phyloP scores from a whole-genome alignment of 2,888 invertebrate genomes.

The Bhutanitis thaidina region DNA sequence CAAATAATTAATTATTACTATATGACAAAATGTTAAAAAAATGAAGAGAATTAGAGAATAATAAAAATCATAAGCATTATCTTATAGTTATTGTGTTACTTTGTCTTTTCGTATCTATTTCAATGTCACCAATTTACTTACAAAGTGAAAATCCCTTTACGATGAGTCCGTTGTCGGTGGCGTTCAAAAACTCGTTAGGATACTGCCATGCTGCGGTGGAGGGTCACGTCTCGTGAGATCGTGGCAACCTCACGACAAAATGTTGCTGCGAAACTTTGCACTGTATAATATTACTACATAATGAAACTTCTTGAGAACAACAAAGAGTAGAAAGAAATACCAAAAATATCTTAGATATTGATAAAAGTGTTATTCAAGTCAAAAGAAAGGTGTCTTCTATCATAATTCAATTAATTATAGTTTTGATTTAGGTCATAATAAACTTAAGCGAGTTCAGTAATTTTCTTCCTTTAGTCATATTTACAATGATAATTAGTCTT shows the following conservation, averaged over 20 bases:
- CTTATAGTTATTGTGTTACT: too few relatives aligned
- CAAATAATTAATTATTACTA: too few relatives aligned
- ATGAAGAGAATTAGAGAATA: too few relatives aligned
- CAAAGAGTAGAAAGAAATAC: background rate
- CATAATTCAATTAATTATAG: too few relatives aligned
- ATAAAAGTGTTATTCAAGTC: background rate
- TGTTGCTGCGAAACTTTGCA: constrained; percentile 50
- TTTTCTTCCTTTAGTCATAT: too few relatives aligned
- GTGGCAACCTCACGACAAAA: constrained; percentile 52
- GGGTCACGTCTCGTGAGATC: constrained; percentile 65
- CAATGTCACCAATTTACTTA: constrained; percentile 55
- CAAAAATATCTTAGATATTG: background rate
- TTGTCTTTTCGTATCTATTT: constrained; percentile 22
- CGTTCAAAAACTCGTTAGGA: constrained; percentile 77
- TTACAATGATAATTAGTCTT: too few relatives aligned
- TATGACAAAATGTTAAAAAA: too few relatives aligned
- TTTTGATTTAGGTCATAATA: too few relatives aligned
- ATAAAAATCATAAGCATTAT: too few relatives aligned
- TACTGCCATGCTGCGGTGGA: constrained; percentile 63
- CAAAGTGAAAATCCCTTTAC: constrained; percentile 76
- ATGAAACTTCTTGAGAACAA: constrained; percentile 20
- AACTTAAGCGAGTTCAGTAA: too few relatives aligned
- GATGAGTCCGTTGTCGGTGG: constrained; percentile 61
- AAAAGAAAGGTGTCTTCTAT: too few relatives aligned
- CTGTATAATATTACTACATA: constrained; percentile 22